A percentile compares a stretch with the other conserved stretches of the same genome.
phyloP scores from a whole-genome alignment of 1,140 invertebrate genomes.

The Batillaria attramentaria region DNA sequence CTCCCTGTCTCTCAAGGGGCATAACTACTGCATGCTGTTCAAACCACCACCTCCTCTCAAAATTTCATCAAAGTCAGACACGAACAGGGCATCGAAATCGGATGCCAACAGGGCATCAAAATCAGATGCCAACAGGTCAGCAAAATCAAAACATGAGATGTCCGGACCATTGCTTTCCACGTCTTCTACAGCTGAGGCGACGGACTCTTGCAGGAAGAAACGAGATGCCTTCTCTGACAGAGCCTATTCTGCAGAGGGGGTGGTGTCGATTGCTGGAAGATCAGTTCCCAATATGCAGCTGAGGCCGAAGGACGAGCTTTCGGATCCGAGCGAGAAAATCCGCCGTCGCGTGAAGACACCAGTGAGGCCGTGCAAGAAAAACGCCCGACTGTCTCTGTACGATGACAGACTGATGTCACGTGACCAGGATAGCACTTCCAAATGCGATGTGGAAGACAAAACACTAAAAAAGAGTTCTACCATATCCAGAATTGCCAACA shows the following conservation, averaged over 20 bases:
- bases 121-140: no score
- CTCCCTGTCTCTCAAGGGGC: slow-evolving; percentile 63
- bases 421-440: not conserved
- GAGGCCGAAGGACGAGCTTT: slow-evolving; percentile 56
- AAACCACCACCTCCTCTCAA: not conserved
- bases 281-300: slow-evolving; percentile 26
- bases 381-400: slow-evolving; percentile 82
- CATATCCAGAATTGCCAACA: not conserved
- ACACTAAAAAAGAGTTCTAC: slow-evolving; percentile 21
- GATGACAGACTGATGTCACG: slow-evolving; percentile 86
- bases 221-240: no score
- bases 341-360: slow-evolving; percentile 87
- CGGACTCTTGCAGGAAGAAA: no score
- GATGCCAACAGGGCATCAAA: no score
- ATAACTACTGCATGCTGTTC: slow-evolving; percentile 49
- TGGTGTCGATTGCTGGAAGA: slow-evolving; percentile 14
- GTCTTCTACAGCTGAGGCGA: no score
- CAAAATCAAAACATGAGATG: no score
- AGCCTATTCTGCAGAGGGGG: not conserved
- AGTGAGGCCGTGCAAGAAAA: slow-evolving; percentile 78
- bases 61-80: slow-evolving; percentile 7
- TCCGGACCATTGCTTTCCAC: no score
- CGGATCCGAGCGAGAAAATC: slow-evolving; percentile 76
- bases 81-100: no score
- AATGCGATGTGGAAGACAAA: not conserved